Evolutionary conservation across 1,140 invertebrate genomes (phyloP).

Genomic region (Semibalanus balanoides): DNA sequence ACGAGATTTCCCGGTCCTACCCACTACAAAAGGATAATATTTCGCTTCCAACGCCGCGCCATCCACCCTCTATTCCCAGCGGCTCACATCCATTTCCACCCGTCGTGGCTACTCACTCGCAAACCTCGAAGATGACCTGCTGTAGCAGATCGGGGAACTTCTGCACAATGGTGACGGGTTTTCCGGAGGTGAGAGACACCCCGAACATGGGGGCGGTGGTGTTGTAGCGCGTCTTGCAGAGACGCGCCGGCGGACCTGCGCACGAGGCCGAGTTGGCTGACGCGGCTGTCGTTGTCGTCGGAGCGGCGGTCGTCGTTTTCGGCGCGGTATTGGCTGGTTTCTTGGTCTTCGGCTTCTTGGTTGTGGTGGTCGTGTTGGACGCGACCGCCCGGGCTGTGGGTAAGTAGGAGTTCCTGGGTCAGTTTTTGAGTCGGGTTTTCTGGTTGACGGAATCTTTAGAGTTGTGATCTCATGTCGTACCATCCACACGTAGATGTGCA

Average conservation of each 20-base stretch:
- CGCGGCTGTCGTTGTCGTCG: neutral
- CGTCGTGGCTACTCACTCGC: slow-evolving; percentile 42
- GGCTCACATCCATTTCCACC: too few species aligned
- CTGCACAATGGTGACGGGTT: slow-evolving; percentile 83
- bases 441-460: too few species aligned
- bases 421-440: too few species aligned
- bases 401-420: too few species aligned
- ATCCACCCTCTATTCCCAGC: too few species aligned
- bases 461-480: too few species aligned
- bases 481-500: too few species aligned
- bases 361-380: slow-evolving; percentile 11
- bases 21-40: too few species aligned
- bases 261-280: slow-evolving; percentile 6
- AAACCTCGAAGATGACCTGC: slow-evolving; percentile 82
- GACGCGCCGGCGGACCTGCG: slow-evolving; percentile 42
- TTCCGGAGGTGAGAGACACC: slow-evolving; percentile 74
- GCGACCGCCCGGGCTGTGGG: slow-evolving; percentile 5
- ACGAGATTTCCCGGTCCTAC: too few species aligned
- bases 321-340: neutral
- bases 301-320: neutral
- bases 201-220: slow-evolving; percentile 87
- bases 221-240: slow-evolving; percentile 77
- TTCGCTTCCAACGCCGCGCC: too few species aligned
- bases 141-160: slow-evolving; percentile 86
- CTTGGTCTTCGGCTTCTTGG: neutral